These are phyloP conservation scores for Chamaea fasciata DNA, from an alignment of 2,113 vertebrate species.

Conservation along the genomic window DNA sequence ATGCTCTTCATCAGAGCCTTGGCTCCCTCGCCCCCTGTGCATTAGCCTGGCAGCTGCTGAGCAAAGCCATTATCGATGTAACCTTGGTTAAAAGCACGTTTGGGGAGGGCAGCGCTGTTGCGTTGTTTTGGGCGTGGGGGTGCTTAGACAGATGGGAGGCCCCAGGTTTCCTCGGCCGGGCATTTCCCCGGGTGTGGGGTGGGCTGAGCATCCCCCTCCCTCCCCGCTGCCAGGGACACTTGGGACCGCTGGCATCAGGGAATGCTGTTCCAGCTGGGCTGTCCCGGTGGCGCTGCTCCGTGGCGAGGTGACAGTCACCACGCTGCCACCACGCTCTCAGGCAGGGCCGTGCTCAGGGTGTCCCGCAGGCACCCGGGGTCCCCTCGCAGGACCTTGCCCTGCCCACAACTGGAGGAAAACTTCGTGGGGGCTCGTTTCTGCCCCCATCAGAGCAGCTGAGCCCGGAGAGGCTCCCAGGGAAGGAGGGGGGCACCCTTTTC, in stretches of 20 bases:
- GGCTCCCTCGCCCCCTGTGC: neutral
- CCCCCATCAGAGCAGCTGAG: rapidly evolving
- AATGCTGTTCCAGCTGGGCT: neutral
- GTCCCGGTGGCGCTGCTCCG: neutral
- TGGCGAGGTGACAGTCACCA: neutral
- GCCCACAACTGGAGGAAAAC: neutral
- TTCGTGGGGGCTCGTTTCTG: neutral
- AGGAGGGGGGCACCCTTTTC: neutral
- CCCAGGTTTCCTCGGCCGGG: neutral
- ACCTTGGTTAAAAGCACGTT: neutral
- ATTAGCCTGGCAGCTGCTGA: constrained; percentile 3
- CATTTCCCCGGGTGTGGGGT: neutral
- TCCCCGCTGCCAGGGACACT: neutral
- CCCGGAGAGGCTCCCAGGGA: neutral
- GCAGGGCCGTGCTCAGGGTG: rapidly evolving
- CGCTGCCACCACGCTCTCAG: neutral
- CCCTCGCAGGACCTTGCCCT: neutral
- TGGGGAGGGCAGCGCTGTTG: neutral
- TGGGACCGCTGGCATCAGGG: rapidly evolving
- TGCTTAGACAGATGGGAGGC: neutral
- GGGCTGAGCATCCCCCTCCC: neutral
- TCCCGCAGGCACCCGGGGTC: rapidly evolving
- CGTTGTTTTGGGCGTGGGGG: neutral
- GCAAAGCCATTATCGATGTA: neutral
- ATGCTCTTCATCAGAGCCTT: neutral